Percentiles rank a stretch among this genome's conserved stretches.
These are phyloP conservation scores for Styela clava DNA, from an alignment of 23 tunicate genomes.

Conservation along the genomic window DNA sequence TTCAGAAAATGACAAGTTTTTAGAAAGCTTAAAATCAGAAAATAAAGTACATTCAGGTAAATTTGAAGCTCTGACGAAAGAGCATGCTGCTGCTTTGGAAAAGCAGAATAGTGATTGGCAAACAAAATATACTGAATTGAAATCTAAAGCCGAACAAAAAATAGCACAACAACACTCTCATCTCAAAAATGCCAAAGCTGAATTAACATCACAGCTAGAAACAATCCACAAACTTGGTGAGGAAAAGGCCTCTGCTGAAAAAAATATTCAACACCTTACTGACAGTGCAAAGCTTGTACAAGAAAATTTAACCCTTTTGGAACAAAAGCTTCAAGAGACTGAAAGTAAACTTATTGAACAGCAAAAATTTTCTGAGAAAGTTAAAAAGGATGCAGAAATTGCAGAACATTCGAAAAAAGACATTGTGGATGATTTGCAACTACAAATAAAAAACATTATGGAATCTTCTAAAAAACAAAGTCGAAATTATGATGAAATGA, in stretches of 20 bases:
- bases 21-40: neutral
- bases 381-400: slow-evolving; percentile 25
- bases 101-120: slow-evolving; percentile 45
- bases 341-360: neutral
- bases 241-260: neutral
- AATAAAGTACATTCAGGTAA: neutral
- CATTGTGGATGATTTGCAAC: neutral
- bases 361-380: slow-evolving; percentile 16
- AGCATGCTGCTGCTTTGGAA: slow-evolving; percentile 4
- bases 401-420: slow-evolving; percentile 18
- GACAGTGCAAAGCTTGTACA: neutral
- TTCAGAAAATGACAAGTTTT: neutral
- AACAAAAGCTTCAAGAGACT: slow-evolving; percentile 2
- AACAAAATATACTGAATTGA: slow-evolving; percentile 53
- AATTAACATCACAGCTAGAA: slow-evolving; percentile 26
- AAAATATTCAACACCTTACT: neutral
- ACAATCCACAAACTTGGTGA: neutral
- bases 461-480: neutral
- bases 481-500: neutral
- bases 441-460: neutral
- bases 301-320: neutral
- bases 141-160: slow-evolving; percentile 77
- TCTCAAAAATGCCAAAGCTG: slow-evolving; percentile 43
- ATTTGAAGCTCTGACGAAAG: neutral
- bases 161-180: slow-evolving; percentile 69